phyloP scores from a whole-genome alignment of 2,113 vertebrate genomes.

The Gambusia holbrooki region DNA sequence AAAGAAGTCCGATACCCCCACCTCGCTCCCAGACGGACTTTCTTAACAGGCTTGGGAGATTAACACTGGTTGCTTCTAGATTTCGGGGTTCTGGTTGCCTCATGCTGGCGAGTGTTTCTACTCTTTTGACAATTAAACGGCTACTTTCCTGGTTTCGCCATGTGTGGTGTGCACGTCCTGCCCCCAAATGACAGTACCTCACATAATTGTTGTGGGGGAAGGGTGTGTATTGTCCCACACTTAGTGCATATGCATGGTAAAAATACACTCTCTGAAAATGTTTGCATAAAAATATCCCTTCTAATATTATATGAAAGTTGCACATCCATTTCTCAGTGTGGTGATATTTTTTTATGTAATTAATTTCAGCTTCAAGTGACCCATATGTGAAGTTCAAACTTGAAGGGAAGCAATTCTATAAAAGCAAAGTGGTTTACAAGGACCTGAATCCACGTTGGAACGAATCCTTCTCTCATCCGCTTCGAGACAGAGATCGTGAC shows the following conservation, averaged over 20 bases:
- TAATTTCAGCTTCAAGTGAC: slow-evolving; percentile 88
- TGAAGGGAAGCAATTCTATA: slow-evolving; percentile 93
- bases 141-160: slow-evolving; percentile 68
- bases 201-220: slow-evolving; percentile 50
- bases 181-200: slow-evolving; percentile 55
- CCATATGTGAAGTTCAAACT: slow-evolving; percentile 97
- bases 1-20: slow-evolving; percentile 76
- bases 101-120: slow-evolving; percentile 75
- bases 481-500: slow-evolving; percentile 86
- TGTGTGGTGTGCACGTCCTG: slow-evolving; percentile 66
- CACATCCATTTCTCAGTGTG: background rate
- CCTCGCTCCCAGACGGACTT: slow-evolving; percentile 72
- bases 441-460: slow-evolving; percentile 94
- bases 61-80: slow-evolving; percentile 82
- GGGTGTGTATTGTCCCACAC: slow-evolving; percentile 35
- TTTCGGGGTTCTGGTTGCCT: slow-evolving; percentile 72
- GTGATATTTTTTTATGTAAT: slow-evolving; percentile 8
- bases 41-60: slow-evolving; percentile 81
- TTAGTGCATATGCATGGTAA: slow-evolving; percentile 21
- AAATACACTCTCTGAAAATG: slow-evolving; percentile 9
- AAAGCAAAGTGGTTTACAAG: slow-evolving; percentile 95
- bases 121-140: slow-evolving; percentile 76
- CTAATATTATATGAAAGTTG: background rate
- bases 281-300: slow-evolving; percentile 1
- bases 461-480: slow-evolving; percentile 88